phyloP scores from a whole-genome alignment of 2,797 vertebrate species.

The Enteromius argenteus region DNA sequence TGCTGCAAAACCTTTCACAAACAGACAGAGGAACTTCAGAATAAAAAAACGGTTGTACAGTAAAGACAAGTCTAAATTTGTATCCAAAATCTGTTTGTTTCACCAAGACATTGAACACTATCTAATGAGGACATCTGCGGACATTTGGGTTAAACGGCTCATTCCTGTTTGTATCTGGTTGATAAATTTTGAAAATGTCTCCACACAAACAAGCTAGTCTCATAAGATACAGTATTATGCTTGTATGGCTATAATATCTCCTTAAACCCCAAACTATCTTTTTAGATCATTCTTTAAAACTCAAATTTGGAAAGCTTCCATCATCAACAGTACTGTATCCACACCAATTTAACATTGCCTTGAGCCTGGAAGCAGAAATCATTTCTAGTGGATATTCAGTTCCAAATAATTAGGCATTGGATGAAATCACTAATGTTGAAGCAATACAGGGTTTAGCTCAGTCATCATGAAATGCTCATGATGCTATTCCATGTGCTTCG shows the following conservation, averaged over 20 bases:
- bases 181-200: not conserved
- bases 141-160: not conserved
- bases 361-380: conserved; percentile 1
- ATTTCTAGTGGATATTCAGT: conserved; percentile 10
- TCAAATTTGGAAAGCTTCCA: not conserved
- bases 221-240: not conserved
- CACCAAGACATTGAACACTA: not conserved
- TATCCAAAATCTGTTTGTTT: not conserved
- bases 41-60: not conserved
- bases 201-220: conserved; percentile 3
- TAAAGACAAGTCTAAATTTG: conserved; percentile 7
- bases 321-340: conserved; percentile 8
- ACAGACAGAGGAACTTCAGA: not conserved
- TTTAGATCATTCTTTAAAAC: not conserved
- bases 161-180: not conserved
- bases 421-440: conserved; percentile 41
- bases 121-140: conserved; percentile 13
- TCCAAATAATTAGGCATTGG: conserved; percentile 31
- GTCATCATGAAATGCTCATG: conserved; percentile 6
- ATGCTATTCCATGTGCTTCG: conserved; percentile 2
- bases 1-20: conserved; percentile 26
- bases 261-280: not conserved
- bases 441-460: conserved; percentile 7
- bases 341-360: not conserved
- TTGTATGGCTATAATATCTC: not conserved